Conservation (phyloP, 2,888 invertebrate genomes). For the Orthosia cruda region DNA sequence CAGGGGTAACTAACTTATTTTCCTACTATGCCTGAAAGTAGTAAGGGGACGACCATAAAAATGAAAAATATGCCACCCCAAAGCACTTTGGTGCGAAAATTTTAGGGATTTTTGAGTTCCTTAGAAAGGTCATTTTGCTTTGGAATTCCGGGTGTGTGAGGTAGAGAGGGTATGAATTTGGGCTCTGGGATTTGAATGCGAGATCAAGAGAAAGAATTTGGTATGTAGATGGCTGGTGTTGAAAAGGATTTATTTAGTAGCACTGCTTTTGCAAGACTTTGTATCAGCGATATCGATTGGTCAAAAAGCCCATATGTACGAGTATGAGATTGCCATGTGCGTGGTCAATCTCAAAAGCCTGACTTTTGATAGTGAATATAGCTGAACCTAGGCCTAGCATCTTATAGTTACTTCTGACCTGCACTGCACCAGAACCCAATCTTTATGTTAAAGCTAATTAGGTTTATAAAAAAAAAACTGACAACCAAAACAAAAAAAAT, state of each 20-base stretch:
- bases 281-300: too few relatives aligned
- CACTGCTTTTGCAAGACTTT: background rate
- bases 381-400: too few relatives aligned
- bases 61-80: conserved; percentile 63
- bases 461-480: too few relatives aligned
- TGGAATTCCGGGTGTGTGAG: conserved; percentile 18
- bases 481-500: too few relatives aligned
- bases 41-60: conserved; percentile 62
- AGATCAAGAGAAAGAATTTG: conserved; percentile 20
- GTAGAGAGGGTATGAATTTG: conserved; percentile 10
- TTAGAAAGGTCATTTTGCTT: conserved; percentile 13
- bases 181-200: conserved; percentile 40
- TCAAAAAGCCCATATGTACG: too few relatives aligned
- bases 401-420: too few relatives aligned
- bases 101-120: conserved; percentile 35
- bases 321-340: too few relatives aligned
- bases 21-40: conserved; percentile 64
- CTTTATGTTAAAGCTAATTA: too few relatives aligned
- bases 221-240: background rate
- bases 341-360: too few relatives aligned
- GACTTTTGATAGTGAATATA: too few relatives aligned
- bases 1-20: conserved; percentile 62
- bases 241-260: conserved; percentile 11
- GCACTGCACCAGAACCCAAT: too few relatives aligned
- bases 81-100: conserved; percentile 28